Evolutionary conservation across 2,888 invertebrate species (phyloP).

Genomic region (Erynnis tages): DNA sequence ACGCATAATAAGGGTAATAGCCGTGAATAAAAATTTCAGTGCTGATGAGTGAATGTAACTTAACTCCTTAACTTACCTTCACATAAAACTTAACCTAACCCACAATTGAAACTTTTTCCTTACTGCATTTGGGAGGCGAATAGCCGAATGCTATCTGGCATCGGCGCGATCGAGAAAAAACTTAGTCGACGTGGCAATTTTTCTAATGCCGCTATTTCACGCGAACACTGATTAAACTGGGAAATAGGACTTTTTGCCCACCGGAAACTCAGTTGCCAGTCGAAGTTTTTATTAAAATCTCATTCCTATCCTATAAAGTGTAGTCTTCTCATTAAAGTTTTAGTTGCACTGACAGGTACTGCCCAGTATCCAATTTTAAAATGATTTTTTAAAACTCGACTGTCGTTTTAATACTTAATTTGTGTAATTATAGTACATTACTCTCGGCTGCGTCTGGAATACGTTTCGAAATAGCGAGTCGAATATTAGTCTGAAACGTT

Average conservation of each 20-base stretch:
- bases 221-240: conserved; percentile 27
- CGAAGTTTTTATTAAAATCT: conserved; percentile 24
- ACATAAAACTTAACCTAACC: conserved; percentile 3
- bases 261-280: conserved; percentile 16
- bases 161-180: conserved; percentile 21
- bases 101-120: conserved; percentile 18
- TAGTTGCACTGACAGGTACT: conserved; percentile 11
- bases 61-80: too few relatives aligned
- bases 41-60: too few relatives aligned
- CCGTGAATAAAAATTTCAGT: too few relatives aligned
- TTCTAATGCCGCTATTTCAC: conserved; percentile 28
- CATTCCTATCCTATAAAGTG: conserved; percentile 23
- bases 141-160: conserved; percentile 18
- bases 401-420: conserved; percentile 28
- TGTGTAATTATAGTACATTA: conserved; percentile 25
- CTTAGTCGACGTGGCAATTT: conserved; percentile 23
- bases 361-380: conserved; percentile 20
- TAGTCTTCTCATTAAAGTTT: conserved; percentile 27
- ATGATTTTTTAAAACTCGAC: conserved; percentile 22
- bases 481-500: conserved; percentile 24
- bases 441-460: conserved; percentile 23
- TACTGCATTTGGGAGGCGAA: conserved; percentile 13
- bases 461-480: conserved; percentile 9
- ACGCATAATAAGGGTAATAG: too few relatives aligned
- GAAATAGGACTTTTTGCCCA: conserved; percentile 23